Conservation (phyloP, 2,888 invertebrate genomes). For the Erpobdella octoculata region DNA sequence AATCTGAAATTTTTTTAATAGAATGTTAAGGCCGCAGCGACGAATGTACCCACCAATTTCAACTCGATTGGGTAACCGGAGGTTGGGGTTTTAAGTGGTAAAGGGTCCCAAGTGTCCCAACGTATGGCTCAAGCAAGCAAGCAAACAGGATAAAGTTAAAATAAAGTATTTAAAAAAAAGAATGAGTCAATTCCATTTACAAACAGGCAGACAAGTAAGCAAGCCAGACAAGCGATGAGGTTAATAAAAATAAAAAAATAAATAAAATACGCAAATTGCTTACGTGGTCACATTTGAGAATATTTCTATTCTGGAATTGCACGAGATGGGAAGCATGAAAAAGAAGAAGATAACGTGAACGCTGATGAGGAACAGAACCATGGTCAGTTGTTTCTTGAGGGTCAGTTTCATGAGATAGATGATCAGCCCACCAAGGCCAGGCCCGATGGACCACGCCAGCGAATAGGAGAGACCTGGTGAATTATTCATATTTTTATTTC, state of each 20-base stretch:
- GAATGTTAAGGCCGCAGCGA: no score
- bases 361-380: constrained; percentile 19
- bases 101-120: no score
- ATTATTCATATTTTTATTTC: neutral
- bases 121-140: no score
- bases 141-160: no score
- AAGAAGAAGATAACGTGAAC: constrained; percentile 28
- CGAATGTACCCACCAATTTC: no score
- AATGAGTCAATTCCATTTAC: neutral
- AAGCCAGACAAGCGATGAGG: neutral
- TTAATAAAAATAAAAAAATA: neutral
- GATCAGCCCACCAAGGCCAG: constrained; percentile 17
- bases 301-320: neutral
- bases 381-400: constrained; percentile 12
- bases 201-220: neutral
- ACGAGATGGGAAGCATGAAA: constrained; percentile 28
- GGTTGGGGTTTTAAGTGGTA: no score
- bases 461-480: constrained; percentile 29
- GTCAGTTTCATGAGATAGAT: constrained; percentile 20
- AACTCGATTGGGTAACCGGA: no score
- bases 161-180: neutral
- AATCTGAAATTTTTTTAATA: no score
- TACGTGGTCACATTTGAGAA: neutral
- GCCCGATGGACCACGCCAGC: constrained; percentile 25
- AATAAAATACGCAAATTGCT: neutral